A percentile compares a stretch with the other conserved stretches of the same genome.
Evolutionary conservation across 1,140 invertebrate species (phyloP).

Genomic region (Spodoptera frugiperda): DNA sequence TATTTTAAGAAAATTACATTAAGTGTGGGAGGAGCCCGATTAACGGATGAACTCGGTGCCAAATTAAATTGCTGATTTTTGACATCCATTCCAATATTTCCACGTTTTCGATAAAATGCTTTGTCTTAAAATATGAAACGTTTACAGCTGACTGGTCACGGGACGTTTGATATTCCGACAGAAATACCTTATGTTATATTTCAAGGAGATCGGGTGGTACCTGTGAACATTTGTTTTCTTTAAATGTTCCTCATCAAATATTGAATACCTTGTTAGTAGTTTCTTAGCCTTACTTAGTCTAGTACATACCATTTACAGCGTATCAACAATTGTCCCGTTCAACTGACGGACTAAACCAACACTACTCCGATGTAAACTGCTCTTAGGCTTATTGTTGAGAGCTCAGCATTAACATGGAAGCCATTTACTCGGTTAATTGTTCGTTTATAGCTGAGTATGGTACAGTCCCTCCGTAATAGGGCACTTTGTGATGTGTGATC

Average conservation of each 20-base stretch:
- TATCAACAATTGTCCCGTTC: too few relatives aligned
- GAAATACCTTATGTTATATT: neutral
- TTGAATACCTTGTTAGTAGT: too few relatives aligned
- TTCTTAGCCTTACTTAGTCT: too few relatives aligned
- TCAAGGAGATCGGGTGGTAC: neutral
- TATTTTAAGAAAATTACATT: neutral
- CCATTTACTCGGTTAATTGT: constrained; percentile 18
- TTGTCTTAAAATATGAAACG: constrained; percentile 13
- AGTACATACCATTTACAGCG: too few relatives aligned
- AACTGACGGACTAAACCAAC: too few relatives aligned
- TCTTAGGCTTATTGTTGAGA: neutral
- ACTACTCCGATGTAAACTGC: too few relatives aligned
- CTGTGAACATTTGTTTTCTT: too few relatives aligned
- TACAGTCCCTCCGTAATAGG: neutral
- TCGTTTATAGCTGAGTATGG: neutral
- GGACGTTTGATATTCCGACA: neutral
- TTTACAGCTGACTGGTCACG: constrained; percentile 19
- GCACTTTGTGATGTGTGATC: constrained; percentile 39
- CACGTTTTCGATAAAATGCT: constrained; percentile 2
- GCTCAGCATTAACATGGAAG: neutral
- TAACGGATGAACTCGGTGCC: neutral
- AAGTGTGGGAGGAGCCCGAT: constrained; percentile 6
- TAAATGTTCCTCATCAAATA: too few relatives aligned
- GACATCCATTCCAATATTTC: constrained; percentile 13
- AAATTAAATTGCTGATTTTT: constrained; percentile 29